A percentile compares a stretch with the other conserved stretches of the same genome.
Evolutionary conservation across 2,113 vertebrate species (phyloP).

Genomic region (Phrynocephalus versicolor): DNA sequence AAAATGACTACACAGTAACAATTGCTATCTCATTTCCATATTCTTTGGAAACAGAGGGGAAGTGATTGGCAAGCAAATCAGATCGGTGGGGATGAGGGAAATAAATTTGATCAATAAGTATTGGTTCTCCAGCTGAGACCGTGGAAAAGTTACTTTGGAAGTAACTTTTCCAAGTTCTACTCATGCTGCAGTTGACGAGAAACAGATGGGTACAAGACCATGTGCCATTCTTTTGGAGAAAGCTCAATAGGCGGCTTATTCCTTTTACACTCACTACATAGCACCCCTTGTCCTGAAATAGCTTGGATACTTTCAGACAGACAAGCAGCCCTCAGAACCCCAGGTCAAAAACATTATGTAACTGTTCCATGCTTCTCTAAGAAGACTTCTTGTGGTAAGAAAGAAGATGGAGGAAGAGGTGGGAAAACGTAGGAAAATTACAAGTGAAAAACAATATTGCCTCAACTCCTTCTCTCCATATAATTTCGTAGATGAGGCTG

Average conservation of each 20-base stretch:
- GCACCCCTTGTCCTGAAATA: not conserved
- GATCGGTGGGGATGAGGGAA: too few species aligned
- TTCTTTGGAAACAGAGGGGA: too few species aligned
- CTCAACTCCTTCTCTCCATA: not conserved
- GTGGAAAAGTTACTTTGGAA: too few species aligned
- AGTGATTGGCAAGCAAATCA: too few species aligned
- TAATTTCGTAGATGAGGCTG: not conserved
- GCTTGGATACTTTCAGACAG: not conserved
- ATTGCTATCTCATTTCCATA: not conserved
- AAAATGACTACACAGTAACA: too few species aligned
- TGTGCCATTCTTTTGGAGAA: not conserved
- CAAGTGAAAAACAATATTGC: not conserved
- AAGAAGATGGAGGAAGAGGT: not conserved
- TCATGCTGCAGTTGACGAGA: not conserved
- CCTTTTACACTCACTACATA: rapidly evolving
- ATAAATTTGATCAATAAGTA: too few species aligned
- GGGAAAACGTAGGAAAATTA: not conserved
- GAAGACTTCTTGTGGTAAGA: not conserved
- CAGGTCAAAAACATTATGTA: not conserved
- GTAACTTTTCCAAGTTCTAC: too few species aligned
- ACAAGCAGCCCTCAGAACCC: not conserved
- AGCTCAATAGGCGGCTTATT: not conserved
- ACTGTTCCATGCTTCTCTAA: not conserved
- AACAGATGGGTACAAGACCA: not conserved
- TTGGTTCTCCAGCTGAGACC: too few species aligned